These are phyloP conservation scores for Zosterops lateralis DNA, from an alignment of 2,113 vertebrate species.

Conservation along the genomic window DNA sequence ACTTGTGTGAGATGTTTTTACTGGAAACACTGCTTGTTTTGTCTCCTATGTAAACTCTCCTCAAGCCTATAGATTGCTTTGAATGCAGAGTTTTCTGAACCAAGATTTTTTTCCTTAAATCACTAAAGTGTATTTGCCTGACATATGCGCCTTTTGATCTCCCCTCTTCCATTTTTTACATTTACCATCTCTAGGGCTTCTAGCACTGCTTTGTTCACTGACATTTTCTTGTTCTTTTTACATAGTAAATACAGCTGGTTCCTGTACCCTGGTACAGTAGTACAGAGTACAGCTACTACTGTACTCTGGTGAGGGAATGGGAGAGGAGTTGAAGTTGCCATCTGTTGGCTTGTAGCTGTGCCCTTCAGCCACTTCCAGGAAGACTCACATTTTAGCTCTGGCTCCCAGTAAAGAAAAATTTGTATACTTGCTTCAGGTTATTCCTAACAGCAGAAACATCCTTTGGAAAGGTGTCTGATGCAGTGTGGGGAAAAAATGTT, in stretches of 20 bases:
- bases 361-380: neutral
- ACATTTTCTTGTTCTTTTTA: neutral
- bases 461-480: neutral
- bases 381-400: neutral
- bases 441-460: neutral
- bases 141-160: neutral
- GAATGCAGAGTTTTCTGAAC: neutral
- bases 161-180: neutral
- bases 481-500: fast-evolving
- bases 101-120: neutral
- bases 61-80: neutral
- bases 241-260: neutral
- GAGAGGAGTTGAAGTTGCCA: neutral
- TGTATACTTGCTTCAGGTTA: neutral
- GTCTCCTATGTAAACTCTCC: neutral
- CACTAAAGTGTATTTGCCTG: neutral
- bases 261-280: neutral
- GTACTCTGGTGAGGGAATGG: neutral
- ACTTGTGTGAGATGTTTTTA: neutral
- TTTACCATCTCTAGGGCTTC: neutral
- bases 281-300: neutral
- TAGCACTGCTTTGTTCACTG: neutral
- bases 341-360: neutral
- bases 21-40: neutral
- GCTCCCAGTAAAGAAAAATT: neutral